These are phyloP conservation scores for Drosophila paucipuncta DNA, from an alignment of 2,888 invertebrate species.

Conservation along the genomic window DNA sequence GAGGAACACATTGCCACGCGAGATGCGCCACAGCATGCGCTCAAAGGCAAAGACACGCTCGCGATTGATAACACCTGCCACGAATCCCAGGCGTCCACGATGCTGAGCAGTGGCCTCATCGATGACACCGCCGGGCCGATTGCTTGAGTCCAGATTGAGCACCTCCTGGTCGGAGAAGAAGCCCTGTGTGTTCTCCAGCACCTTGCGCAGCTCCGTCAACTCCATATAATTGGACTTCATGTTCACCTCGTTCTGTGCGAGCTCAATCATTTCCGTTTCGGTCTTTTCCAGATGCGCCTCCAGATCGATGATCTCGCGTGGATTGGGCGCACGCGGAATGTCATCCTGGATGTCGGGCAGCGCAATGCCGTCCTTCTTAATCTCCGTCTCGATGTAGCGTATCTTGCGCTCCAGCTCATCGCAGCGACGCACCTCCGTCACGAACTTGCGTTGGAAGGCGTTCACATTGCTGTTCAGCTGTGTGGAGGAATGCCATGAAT, in stretches of 20 bases:
- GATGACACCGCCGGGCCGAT: slow-evolving; percentile 90
- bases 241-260: slow-evolving; percentile 97
- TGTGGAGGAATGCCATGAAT: neutral
- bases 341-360: slow-evolving; percentile 90
- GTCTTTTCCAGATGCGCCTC: slow-evolving; percentile 97
- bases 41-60: slow-evolving; percentile 95
- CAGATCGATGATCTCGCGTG: slow-evolving; percentile 91
- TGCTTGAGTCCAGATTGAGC: slow-evolving; percentile 87
- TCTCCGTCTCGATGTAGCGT: slow-evolving; percentile 92
- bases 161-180: slow-evolving; percentile 85
- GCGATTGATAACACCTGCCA: slow-evolving; percentile 94
- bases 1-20: slow-evolving; percentile 95
- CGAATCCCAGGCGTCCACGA: slow-evolving; percentile 88
- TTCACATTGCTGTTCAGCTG: slow-evolving; percentile 93
- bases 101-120: slow-evolving; percentile 77
- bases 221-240: slow-evolving; percentile 97
- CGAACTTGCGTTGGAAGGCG: slow-evolving; percentile 94
- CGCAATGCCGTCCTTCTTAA: slow-evolving; percentile 91
- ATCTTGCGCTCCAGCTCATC: slow-evolving; percentile 94
- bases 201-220: slow-evolving; percentile 96
- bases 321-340: slow-evolving; percentile 90
- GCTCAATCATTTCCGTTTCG: slow-evolving; percentile 97
- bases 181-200: slow-evolving; percentile 95
- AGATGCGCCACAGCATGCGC: slow-evolving; percentile 95
- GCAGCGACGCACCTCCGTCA: slow-evolving; percentile 93